These are phyloP conservation scores for Paguma larvata DNA, from an alignment of 2,797 vertebrate genomes.

Conservation along the genomic window DNA sequence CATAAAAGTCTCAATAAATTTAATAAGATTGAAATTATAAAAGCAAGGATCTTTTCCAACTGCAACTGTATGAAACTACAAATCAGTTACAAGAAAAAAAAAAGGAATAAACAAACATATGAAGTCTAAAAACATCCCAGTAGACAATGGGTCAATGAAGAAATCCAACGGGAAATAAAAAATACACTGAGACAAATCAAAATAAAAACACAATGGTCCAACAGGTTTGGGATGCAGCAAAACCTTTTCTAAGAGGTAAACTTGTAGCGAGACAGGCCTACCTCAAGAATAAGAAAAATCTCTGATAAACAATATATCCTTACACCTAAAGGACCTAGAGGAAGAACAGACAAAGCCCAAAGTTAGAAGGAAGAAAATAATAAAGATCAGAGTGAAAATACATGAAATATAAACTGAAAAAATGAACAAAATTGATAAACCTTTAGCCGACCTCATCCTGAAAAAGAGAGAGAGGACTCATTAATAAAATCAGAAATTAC, in stretches of 20 bases:
- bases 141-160: neutral
- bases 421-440: neutral
- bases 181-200: neutral
- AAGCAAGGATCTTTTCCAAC: neutral
- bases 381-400: neutral
- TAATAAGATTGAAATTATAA: neutral
- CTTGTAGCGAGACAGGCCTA: neutral
- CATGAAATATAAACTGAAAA: neutral
- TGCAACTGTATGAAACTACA: neutral
- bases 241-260: neutral
- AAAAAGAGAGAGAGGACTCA: neutral
- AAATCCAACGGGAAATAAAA: neutral
- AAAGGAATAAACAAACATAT: neutral
- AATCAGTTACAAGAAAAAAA: neutral
- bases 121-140: neutral
- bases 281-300: neutral
- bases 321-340: neutral
- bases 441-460: neutral
- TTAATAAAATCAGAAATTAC: neutral
- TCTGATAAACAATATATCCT: neutral
- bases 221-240: neutral
- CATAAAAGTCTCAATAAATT: neutral
- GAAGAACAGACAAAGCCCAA: neutral
- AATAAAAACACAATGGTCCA: neutral
- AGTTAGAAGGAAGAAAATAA: neutral